Percentiles rank a stretch among this genome's conserved stretches.
phyloP scores from a whole-genome alignment of 2,797 vertebrate genomes.

The Myiothlypis chrysogaster region DNA sequence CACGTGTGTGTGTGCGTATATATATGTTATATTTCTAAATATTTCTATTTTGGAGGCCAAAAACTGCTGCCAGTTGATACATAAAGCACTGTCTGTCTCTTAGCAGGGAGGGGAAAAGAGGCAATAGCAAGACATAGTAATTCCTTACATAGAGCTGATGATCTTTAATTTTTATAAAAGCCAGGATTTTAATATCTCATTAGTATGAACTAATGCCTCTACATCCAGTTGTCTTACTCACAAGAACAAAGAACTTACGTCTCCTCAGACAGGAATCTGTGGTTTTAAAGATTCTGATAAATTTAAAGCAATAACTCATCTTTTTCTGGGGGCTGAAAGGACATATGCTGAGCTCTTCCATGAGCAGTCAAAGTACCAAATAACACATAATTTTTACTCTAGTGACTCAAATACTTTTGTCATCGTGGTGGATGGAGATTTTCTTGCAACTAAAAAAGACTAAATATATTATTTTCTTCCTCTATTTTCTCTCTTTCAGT shows the following conservation, averaged over 20 bases:
- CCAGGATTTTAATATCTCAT: not conserved
- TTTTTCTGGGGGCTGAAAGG: not conserved
- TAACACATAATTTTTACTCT: not conserved
- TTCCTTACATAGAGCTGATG: not conserved
- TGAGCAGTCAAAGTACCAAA: not conserved
- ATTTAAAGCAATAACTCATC: conserved; percentile 22
- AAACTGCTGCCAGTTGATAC: not conserved
- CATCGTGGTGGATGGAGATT: not conserved
- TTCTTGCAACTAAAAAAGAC: not conserved
- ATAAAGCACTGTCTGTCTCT: not conserved
- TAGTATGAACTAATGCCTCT: not conserved
- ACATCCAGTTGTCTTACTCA: not conserved
- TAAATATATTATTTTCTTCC: not conserved
- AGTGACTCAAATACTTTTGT: conserved; percentile 5
- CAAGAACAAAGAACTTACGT: not conserved
- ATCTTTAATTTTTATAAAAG: not conserved
- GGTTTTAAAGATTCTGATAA: conserved; percentile 2
- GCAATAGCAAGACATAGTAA: not conserved
- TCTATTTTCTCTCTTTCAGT: not conserved
- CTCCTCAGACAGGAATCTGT: not conserved
- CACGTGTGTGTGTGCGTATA: accelerated
- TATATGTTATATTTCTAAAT: not conserved
- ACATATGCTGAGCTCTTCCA: not conserved
- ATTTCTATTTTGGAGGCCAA: not conserved
- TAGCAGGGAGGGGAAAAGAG: not conserved